Conservation (phyloP, 2,113 vertebrate species). For the Cyanoliseus patagonus region DNA sequence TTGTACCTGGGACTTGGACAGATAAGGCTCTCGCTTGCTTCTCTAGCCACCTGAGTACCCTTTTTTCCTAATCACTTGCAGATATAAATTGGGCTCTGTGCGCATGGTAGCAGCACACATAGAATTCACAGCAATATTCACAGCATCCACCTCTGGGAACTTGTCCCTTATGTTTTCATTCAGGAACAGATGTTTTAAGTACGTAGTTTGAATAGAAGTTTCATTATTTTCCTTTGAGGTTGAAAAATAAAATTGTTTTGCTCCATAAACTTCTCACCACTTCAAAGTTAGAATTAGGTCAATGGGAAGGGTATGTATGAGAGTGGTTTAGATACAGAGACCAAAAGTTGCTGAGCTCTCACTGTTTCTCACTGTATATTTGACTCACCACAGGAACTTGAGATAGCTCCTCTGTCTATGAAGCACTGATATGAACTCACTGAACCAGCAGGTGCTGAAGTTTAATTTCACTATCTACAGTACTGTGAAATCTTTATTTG, state of each 20-base stretch:
- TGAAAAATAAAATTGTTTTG: neutral
- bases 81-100: neutral
- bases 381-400: neutral
- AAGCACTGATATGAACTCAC: neutral
- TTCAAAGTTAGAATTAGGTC: neutral
- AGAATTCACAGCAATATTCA: neutral
- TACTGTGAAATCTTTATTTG: neutral
- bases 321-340: neutral
- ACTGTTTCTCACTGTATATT: neutral
- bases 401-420: neutral
- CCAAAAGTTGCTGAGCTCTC: neutral
- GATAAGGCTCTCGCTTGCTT: accelerated
- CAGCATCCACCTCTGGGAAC: neutral
- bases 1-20: neutral
- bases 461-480: neutral
- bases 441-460: neutral
- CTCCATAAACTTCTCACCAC: neutral
- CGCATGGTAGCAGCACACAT: neutral
- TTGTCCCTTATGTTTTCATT: neutral
- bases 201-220: neutral
- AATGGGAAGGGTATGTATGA: neutral
- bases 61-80: neutral
- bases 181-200: constrained; percentile 15
- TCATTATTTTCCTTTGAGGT: neutral
- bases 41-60: neutral